Evolutionary conservation across 2,797 vertebrate genomes (phyloP).

Genomic region (Lateolabrax maculatus): DNA sequence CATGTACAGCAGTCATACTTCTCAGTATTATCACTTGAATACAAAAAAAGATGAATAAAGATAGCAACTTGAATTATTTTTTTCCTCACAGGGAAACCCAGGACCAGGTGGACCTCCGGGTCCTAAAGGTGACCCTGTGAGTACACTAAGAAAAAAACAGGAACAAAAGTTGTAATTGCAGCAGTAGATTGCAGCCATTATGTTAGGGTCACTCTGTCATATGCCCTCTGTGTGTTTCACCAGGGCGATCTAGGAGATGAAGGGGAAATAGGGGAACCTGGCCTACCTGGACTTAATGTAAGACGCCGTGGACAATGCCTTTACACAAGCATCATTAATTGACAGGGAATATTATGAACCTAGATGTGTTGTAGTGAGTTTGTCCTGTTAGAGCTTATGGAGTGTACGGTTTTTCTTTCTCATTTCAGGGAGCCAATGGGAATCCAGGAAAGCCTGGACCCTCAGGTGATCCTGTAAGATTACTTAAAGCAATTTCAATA

Average conservation of each 20-base stretch:
- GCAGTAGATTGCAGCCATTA: background rate
- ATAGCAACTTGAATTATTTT: background rate
- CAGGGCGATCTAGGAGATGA: slow-evolving; percentile 82
- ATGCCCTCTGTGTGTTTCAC: slow-evolving; percentile 20
- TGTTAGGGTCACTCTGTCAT: background rate
- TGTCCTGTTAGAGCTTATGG: slow-evolving; percentile 1
- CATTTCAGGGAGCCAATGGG: slow-evolving; percentile 81
- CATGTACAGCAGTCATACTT: background rate
- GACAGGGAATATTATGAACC: background rate
- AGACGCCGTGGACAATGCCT: slow-evolving; percentile 43
- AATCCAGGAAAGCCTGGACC: slow-evolving; percentile 83
- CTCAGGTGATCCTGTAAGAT: slow-evolving; percentile 91
- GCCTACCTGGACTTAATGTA: slow-evolving; percentile 81
- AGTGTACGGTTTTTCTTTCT: background rate
- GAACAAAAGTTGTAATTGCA: background rate
- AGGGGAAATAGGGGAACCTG: slow-evolving; percentile 83
- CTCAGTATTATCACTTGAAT: background rate
- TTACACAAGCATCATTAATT: background rate
- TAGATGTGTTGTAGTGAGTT: background rate
- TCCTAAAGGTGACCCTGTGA: slow-evolving; percentile 83
- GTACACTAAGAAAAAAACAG: slow-evolving; percentile 30
- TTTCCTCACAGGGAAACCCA: slow-evolving; percentile 75
- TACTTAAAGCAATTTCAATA: slow-evolving; percentile 77
- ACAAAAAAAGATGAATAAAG: background rate
- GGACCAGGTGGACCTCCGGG: slow-evolving; percentile 77